Conservation (phyloP, 2,113 vertebrate species). For the Limnothrissa miodon region DNA sequence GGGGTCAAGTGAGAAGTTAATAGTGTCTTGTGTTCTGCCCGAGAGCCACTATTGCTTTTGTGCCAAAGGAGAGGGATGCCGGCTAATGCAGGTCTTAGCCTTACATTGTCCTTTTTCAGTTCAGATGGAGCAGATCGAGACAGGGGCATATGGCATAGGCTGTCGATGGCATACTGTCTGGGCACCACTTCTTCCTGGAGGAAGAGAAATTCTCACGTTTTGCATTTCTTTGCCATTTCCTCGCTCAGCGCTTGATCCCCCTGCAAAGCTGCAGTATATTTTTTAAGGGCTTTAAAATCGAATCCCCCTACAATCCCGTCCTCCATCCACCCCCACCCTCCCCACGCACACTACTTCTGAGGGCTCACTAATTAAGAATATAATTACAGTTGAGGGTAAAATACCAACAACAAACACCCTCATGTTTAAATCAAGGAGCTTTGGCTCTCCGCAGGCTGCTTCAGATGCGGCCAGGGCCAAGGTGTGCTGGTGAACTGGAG, state of each 20-base stretch:
- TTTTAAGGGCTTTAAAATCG: conserved; percentile 22
- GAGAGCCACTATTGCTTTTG: conserved; percentile 11
- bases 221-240: conserved; percentile 14
- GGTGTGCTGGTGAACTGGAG: conserved; percentile 56
- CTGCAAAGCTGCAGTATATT: neutral
- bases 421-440: conserved; percentile 68
- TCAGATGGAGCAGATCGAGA: conserved; percentile 42
- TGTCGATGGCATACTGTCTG: neutral
- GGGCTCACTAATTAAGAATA: conserved; percentile 70
- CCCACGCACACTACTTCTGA: conserved; percentile 55
- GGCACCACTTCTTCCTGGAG: conserved; percentile 14
- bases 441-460: conserved; percentile 34
- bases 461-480: conserved; percentile 18
- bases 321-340: neutral
- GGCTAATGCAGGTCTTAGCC: conserved; percentile 15
- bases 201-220: neutral
- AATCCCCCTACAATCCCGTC: neutral
- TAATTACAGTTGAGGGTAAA: conserved; percentile 70
- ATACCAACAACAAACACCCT: conserved; percentile 60
- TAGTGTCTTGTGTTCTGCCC: conserved; percentile 29
- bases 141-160: conserved; percentile 40
- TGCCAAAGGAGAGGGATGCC: conserved; percentile 16
- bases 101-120: conserved; percentile 39
- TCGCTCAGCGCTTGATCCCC: neutral
- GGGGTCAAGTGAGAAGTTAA: conserved; percentile 25